Evolutionary conservation across 2,888 invertebrate genomes (phyloP).

Genomic region (Agrochola litura): DNA sequence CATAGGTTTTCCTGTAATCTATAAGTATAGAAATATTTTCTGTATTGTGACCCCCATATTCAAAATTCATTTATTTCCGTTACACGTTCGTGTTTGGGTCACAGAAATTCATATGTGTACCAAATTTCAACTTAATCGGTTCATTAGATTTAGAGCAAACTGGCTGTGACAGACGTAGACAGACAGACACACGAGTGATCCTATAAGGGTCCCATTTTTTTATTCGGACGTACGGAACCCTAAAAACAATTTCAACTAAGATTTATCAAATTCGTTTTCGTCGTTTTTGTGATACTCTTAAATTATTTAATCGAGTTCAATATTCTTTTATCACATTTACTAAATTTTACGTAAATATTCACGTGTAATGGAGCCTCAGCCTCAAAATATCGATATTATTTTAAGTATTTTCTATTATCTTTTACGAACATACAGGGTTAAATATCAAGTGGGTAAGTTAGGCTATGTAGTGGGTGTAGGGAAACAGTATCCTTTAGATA

Average conservation of each 20-base stretch:
- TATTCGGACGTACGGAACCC: no score
- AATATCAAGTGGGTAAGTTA: conserved; percentile 25
- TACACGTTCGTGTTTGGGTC: no score
- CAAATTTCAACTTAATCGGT: no score
- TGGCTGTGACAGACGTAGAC: no score
- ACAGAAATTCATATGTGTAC: no score
- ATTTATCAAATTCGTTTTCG: neutral
- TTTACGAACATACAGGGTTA: conserved; percentile 3
- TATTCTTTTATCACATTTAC: conserved; percentile 3
- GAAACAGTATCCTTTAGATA: conserved; percentile 14
- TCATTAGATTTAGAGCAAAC: no score
- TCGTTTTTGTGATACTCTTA: neutral
- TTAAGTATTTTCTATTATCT: conserved; percentile 27
- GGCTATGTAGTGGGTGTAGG: conserved; percentile 2
- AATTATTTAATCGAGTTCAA: neutral
- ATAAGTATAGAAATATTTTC: no score
- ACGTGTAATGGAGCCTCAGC: conserved; percentile 15
- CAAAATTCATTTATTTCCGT: no score
- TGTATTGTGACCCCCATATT: no score
- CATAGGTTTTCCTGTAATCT: no score
- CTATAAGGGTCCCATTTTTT: no score
- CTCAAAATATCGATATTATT: conserved; percentile 13
- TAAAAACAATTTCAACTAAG: neutral
- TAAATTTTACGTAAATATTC: conserved; percentile 24
- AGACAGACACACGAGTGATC: no score